A percentile compares a stretch with the other conserved stretches of the same genome.
Conservation (phyloP, 2,888 invertebrate genomes). For the Anthophora plumipes region DNA sequence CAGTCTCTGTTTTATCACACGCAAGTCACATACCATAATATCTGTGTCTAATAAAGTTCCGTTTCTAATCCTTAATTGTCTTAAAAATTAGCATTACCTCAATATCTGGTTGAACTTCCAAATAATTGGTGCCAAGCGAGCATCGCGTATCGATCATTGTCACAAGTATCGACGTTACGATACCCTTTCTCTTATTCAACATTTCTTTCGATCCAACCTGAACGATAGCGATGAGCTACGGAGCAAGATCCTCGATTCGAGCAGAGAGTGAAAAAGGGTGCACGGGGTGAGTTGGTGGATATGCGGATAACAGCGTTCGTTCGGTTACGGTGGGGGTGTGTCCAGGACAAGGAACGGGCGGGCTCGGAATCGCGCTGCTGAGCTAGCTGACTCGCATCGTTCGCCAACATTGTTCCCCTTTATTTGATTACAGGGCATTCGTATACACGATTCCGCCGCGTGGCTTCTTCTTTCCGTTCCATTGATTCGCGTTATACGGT, state of each 20-base stretch:
- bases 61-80: too few relatives aligned
- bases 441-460: conserved; percentile 81
- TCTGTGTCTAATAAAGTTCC: too few relatives aligned
- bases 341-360: conserved; percentile 85
- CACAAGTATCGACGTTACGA: too few relatives aligned
- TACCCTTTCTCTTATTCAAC: too few relatives aligned
- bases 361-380: conserved; percentile 83
- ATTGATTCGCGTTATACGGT: conserved; percentile 70
- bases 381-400: conserved; percentile 82
- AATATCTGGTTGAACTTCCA: too few relatives aligned
- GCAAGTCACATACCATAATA: too few relatives aligned
- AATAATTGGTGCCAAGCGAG: too few relatives aligned
- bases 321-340: conserved; percentile 84
- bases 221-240: conserved; percentile 20
- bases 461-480: conserved; percentile 76
- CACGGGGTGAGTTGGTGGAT: conserved; percentile 69
- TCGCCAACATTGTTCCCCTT: conserved; percentile 83
- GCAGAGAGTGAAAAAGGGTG: conserved; percentile 55
- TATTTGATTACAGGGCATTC: conserved; percentile 84
- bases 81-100: too few relatives aligned
- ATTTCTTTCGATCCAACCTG: conserved; percentile 18
- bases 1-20: too few relatives aligned
- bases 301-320: conserved; percentile 75
- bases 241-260: conserved; percentile 10
- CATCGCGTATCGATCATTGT: too few relatives aligned